Conservation (phyloP, 92 coral and sea anemone species). For the Bergia puertoricense region DNA sequence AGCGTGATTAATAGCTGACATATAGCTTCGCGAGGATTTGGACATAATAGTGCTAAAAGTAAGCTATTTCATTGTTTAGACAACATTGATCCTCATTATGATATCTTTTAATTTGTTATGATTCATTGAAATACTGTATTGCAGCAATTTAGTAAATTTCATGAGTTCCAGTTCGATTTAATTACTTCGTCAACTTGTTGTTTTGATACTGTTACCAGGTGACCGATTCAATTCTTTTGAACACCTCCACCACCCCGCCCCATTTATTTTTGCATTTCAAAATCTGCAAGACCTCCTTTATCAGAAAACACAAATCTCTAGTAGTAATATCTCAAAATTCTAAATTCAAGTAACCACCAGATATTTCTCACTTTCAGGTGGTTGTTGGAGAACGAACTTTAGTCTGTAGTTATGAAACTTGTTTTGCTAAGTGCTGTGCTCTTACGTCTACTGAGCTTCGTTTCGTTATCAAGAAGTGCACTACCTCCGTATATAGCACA, state of each 20-base stretch:
- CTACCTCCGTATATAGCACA: conserved; percentile 41
- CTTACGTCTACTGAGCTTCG: conserved; percentile 23
- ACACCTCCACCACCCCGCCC: not conserved
- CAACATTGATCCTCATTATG: not conserved
- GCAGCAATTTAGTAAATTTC: not conserved
- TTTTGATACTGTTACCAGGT: not conserved
- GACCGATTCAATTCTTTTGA: not conserved
- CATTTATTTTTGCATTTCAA: not conserved
- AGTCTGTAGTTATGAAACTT: conserved; percentile 1
- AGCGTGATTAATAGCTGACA: too few species aligned
- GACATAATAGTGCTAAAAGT: not conserved
- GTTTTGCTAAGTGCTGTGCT: conserved; percentile 1
- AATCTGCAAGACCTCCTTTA: not conserved
- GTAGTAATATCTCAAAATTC: too few species aligned
- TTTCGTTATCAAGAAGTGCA: conserved; percentile 13
- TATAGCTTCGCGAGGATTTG: not conserved
- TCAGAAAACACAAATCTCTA: not conserved
- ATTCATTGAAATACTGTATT: not conserved
- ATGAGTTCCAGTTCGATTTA: not conserved
- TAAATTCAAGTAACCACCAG: not conserved
- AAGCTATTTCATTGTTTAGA: not conserved
- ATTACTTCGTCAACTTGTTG: not conserved
- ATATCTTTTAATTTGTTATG: not conserved
- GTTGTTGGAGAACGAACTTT: not conserved
- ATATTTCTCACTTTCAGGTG: not conserved